phyloP scores from a whole-genome alignment of 2,888 invertebrate species.

The Hirudinaria manillensis region DNA sequence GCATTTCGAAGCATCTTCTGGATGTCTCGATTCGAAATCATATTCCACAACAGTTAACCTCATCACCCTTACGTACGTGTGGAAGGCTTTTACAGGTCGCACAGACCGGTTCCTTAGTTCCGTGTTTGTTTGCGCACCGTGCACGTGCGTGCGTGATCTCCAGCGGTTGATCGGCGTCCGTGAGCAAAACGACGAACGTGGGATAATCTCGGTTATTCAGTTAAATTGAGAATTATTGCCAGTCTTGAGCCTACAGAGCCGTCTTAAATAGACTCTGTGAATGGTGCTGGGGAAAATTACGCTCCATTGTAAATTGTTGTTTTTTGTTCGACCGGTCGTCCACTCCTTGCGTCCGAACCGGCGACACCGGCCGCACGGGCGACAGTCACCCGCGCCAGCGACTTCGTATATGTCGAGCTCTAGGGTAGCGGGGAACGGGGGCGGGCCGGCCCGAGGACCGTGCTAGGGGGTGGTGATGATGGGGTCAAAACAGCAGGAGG shows the following conservation, averaged over 20 bases:
- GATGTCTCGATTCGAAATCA: no score
- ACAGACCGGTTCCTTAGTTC: background rate
- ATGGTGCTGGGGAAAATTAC: slow-evolving; percentile 2
- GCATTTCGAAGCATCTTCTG: no score
- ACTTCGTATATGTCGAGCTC: no score
- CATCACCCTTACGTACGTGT: no score
- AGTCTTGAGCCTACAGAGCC: slow-evolving; percentile 3
- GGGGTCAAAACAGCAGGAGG: no score
- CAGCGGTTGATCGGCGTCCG: background rate
- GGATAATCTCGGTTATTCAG: slow-evolving; percentile 18
- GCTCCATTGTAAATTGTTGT: slow-evolving; percentile 14
- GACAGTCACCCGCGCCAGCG: no score
- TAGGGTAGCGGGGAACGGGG: no score
- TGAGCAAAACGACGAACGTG: background rate
- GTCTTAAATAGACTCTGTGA: slow-evolving; percentile 16
- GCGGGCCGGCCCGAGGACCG: no score
- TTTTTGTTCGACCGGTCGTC: slow-evolving; percentile 1
- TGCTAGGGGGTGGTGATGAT: no score
- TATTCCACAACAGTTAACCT: no score
- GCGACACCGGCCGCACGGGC: no score
- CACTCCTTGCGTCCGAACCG: no score
- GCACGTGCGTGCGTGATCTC: background rate
- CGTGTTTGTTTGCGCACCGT: background rate
- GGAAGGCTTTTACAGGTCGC: background rate
- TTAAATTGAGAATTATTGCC: slow-evolving; percentile 19